A percentile compares a stretch with the other conserved stretches of the same genome.
Evolutionary conservation across 2,888 invertebrate genomes (phyloP).

Genomic region (Ennomos erosarius): DNA sequence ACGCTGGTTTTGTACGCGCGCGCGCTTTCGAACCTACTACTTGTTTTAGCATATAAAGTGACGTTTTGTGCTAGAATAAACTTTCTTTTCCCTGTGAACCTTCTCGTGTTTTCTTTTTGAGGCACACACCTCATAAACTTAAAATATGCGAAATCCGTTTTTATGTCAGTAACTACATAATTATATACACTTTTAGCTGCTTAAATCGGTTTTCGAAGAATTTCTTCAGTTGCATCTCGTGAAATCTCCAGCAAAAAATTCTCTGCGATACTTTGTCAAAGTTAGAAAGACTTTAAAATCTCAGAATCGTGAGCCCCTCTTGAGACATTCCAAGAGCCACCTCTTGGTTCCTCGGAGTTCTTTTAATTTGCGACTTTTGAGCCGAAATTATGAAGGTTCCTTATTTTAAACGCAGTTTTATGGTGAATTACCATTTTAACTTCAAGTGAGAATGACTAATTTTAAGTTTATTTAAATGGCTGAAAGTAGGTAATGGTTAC

Average conservation of each 20-base stretch:
- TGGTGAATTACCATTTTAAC: constrained; percentile 22
- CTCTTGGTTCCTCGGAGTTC: constrained; percentile 15
- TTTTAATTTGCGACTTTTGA: constrained; percentile 31
- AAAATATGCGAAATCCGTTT: no score
- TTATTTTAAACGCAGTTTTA: constrained; percentile 12
- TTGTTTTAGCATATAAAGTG: no score
- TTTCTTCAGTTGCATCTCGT: neutral
- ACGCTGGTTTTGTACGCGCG: no score
- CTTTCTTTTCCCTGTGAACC: no score
- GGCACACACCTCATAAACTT: no score
- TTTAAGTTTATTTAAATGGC: constrained; percentile 1
- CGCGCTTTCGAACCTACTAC: no score
- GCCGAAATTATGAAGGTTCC: constrained; percentile 21
- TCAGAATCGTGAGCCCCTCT: constrained; percentile 16
- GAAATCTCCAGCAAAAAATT: no score
- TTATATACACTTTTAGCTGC: no score
- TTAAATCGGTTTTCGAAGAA: neutral
- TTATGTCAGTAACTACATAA: no score
- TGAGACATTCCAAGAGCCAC: constrained; percentile 24
- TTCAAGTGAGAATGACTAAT: constrained; percentile 8
- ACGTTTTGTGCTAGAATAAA: no score
- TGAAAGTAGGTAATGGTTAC: no score
- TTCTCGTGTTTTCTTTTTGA: no score
- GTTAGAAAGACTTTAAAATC: constrained; percentile 15
- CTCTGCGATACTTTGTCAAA: neutral